Evolutionary conservation across 1,140 invertebrate species (phyloP).

Genomic region (Mylabris phalerata): DNA sequence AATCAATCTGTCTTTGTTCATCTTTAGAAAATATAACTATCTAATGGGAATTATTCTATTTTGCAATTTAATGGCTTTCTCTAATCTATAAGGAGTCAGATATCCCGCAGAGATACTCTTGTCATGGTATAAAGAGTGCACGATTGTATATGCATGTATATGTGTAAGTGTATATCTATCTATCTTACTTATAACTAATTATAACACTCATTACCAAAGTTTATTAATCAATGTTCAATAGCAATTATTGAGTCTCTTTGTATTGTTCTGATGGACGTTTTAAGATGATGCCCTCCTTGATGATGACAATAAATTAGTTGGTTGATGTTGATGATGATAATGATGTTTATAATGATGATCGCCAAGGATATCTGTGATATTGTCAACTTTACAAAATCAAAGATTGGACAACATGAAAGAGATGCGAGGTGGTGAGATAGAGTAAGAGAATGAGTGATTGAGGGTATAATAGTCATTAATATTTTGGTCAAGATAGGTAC

Average conservation of each 20-base stretch:
- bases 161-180: neutral
- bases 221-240: conserved; percentile 41
- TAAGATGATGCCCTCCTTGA: neutral
- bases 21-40: too few species aligned
- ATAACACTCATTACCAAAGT: conserved; percentile 42
- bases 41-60: neutral
- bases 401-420: too few species aligned
- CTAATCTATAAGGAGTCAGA: neutral
- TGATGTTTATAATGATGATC: too few species aligned
- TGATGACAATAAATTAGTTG: too few species aligned
- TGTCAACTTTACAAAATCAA: conserved; percentile 1
- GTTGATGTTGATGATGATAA: too few species aligned
- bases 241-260: conserved; percentile 10
- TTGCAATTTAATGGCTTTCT: conserved; percentile 10
- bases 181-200: conserved; percentile 35
- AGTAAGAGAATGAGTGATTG: too few species aligned
- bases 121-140: conserved; percentile 10
- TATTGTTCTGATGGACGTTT: conserved; percentile 16
- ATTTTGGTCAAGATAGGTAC: conserved; percentile 6
- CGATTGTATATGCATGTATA: conserved; percentile 20
- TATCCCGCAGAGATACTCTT: conserved; percentile 2
- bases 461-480: neutral
- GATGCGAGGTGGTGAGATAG: too few species aligned
- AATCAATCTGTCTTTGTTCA: too few species aligned
- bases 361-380: neutral